Base-by-base conservation (phyloP, 2,797 vertebrate genomes). In the Cossypha dichroa region DNA sequence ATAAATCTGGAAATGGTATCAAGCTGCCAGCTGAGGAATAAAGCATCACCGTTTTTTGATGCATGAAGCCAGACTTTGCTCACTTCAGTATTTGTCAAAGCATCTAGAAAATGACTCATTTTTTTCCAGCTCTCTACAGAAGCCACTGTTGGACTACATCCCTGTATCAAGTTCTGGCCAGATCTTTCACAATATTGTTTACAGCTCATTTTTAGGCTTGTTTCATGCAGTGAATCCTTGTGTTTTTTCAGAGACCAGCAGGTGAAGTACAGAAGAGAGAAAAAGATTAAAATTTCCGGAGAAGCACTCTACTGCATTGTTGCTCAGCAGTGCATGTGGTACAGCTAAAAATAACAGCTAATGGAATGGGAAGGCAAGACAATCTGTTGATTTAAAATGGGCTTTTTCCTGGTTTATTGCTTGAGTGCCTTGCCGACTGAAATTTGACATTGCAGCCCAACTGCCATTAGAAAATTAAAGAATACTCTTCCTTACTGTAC, bases 271-370 rank as follows among this genome's bases (percentile, higher is more conserved):
- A 26, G 34, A 90, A 66, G 41, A 81, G n/a, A n/a, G 28, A 36
- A 63, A 92, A 94, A 73, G 68, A 76, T 67, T 64, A 70, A 95
- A 96, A 97, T 64, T 95, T 96, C 62, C n/a, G 5, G 60, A 77
- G 77, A 51, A 92, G 41, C 55, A 9, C 86, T 95, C 89, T 81
- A 64, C 84, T 74, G 66, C 46, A 38, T 38, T 94, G 49, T 88
- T 97, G 93, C 89, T 94, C 96, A 94, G 70, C 94, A 77, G 13
- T 94, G 90, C 85, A 81, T 93, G 78, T 25, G 11, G 94, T 83
- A 88, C n/a, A 74, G 72, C 86, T 97, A 91, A 94, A 95, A 97
- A 97, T 95, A 97, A 93, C 93, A 91, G 86, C 74, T 95, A 93
- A 94, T 94, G 70, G 94, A 96, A 91, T 43, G 76, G 78, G 82